Evolutionary conservation across 2,113 vertebrate species (phyloP), one percentile per base, ranked within the genome.

Genomic region (Python bivittatus): DNA sequence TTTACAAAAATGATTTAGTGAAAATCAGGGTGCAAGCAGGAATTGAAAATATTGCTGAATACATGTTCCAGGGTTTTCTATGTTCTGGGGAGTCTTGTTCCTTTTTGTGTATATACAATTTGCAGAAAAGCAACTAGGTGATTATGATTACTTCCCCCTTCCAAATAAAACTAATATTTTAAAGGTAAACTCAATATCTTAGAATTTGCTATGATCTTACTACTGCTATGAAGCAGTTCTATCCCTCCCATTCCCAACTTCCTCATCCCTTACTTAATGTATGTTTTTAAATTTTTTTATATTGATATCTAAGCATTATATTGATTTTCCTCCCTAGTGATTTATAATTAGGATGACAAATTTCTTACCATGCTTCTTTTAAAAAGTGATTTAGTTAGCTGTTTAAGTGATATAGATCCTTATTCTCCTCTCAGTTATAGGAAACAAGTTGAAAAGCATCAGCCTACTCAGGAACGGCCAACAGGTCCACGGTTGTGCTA

Each of bases 51-150:
- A 0, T 1, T 2, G 89, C 44, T 10, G 72, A 13, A 58, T 79
- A 86, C 88, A 53, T 89, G 1, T 25, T 95, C 27, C 4, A 83
- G 88, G 95, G 92, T 58, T 79, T 20, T 68, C 25, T 88, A 84
- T 84, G 93, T 29, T 79, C 93, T 57, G 72, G 86, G 91, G 38
- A 92, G 58, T 91, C 92, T 54, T 5, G 0, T 92, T 91, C 86
- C 85, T 88, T 95, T 79, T n/a, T 6, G 25, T 4, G 0, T 57
- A 85, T 0, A 7, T 94, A 60, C 84, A 88, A 9, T 94, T 95
- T 91, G 42, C 64, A 54, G 22, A 91, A 87, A 87, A 27, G 1
- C 52, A 79, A 42, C 29, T 57, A 27, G 13, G 17, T 52, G 38
- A n/a, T 85, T 79, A 27, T 52, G 38, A n/a, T 85, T 79, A 42